These are phyloP conservation scores for Aromia moschata DNA, from an alignment of 2,888 invertebrate species.

Conservation along the genomic window DNA sequence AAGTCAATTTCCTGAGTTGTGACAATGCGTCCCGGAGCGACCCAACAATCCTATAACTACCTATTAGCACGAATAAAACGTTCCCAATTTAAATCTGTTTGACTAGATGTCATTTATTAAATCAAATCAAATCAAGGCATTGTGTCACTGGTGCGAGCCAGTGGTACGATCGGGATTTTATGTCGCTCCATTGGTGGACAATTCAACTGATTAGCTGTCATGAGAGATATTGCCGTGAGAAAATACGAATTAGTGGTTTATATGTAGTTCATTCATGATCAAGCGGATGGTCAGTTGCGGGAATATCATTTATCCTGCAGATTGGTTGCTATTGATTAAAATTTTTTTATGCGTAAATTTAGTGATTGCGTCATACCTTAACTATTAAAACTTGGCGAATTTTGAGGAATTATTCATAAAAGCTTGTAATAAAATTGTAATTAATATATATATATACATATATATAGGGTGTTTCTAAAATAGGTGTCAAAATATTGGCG, in stretches of 20 bases:
- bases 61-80: slow-evolving; percentile 34
- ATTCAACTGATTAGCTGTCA: background rate
- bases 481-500: too few relatives aligned
- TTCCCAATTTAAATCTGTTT: slow-evolving; percentile 3
- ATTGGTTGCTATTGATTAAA: too few relatives aligned
- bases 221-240: slow-evolving; percentile 1
- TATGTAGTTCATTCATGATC: too few relatives aligned
- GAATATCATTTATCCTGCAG: too few relatives aligned
- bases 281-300: too few relatives aligned
- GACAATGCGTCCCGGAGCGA: slow-evolving; percentile 30
- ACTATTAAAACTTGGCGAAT: too few relatives aligned
- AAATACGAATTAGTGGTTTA: background rate
- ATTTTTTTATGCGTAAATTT: too few relatives aligned
- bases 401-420: too few relatives aligned
- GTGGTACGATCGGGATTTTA: slow-evolving; percentile 15
- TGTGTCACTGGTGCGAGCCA: slow-evolving; percentile 13
- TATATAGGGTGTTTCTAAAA: too few relatives aligned
- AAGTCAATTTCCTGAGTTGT: slow-evolving; percentile 43
- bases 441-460: too few relatives aligned
- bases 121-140: slow-evolving; percentile 12
- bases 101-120: slow-evolving; percentile 15
- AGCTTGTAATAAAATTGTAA: too few relatives aligned
- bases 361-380: too few relatives aligned
- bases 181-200: background rate
- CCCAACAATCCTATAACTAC: slow-evolving; percentile 36